These are phyloP conservation scores for Hetaerina titia DNA, from an alignment of 2,888 invertebrate genomes.

Conservation along the genomic window DNA sequence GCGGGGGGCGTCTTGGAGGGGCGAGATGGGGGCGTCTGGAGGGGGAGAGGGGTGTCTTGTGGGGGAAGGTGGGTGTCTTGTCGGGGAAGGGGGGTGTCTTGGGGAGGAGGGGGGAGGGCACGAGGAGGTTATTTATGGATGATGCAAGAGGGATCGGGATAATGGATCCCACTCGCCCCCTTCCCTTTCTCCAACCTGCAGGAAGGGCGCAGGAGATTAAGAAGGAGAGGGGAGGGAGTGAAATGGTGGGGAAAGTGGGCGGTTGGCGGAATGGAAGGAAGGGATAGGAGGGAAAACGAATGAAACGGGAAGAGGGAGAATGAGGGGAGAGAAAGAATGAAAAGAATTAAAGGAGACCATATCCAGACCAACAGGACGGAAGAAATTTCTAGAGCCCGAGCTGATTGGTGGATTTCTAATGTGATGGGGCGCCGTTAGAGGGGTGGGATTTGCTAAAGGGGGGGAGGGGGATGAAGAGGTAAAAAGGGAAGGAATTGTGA, in stretches of 20 bases:
- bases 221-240: not conserved
- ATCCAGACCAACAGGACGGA: not conserved
- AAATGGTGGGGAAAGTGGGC: not conserved
- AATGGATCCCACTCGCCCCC: not conserved
- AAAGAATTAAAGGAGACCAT: not conserved
- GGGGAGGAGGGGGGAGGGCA: not conserved
- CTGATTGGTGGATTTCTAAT: conserved; percentile 38
- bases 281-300: not conserved
- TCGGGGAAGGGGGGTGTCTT: too few species aligned
- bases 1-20: not conserved
- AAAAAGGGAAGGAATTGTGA: not conserved
- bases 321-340: not conserved
- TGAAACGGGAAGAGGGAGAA: not conserved
- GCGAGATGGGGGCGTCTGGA: not conserved
- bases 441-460: not conserved
- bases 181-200: not conserved
- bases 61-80: too few species aligned
- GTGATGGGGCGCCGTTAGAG: not conserved
- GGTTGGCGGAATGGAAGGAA: not conserved
- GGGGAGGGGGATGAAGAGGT: not conserved
- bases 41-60: not conserved
- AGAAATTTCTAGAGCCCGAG: not conserved
- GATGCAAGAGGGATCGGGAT: not conserved
- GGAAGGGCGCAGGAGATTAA: not conserved
- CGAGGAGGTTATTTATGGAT: conserved; percentile 22